These are phyloP conservation scores for Centruroides vittatus DNA, from an alignment of 1,140 invertebrate species.

Conservation along the genomic window DNA sequence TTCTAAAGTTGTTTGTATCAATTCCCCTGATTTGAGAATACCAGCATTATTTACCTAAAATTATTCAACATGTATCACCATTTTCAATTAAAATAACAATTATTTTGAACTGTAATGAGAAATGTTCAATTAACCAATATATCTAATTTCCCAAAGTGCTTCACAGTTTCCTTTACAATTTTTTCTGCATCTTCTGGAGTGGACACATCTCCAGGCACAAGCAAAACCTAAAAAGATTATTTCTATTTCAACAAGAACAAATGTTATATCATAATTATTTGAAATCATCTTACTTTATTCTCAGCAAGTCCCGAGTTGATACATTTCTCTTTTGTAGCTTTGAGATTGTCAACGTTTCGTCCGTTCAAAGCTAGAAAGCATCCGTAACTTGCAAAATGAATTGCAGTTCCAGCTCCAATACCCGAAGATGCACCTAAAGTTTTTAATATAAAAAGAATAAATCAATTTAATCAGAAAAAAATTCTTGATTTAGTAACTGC, in stretches of 20 bases:
- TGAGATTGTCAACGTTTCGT: constrained; percentile 50
- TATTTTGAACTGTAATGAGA: too few species aligned
- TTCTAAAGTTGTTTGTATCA: constrained; percentile 64
- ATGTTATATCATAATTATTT: neutral
- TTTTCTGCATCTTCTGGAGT: constrained; percentile 59
- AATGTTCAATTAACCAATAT: constrained; percentile 49
- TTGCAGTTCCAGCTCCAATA: constrained; percentile 62
- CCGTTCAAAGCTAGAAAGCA: constrained; percentile 56
- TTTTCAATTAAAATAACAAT: too few species aligned
- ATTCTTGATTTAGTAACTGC: too few species aligned
- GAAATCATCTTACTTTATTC: neutral
- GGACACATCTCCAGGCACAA: constrained; percentile 66
- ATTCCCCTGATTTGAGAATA: constrained; percentile 51
- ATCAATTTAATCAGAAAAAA: too few species aligned
- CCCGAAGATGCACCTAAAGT: constrained; percentile 62
- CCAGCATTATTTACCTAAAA: constrained; percentile 20
- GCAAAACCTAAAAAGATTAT: constrained; percentile 6
- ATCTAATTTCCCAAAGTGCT: constrained; percentile 75
- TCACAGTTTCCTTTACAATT: constrained; percentile 57
- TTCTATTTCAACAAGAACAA: neutral
- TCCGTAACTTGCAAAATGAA: constrained; percentile 54
- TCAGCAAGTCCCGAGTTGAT: constrained; percentile 23
- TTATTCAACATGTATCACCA: too few species aligned
- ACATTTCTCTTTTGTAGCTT: constrained; percentile 47
- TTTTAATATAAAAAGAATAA: too few species aligned